Evolutionary conservation across 1,140 invertebrate genomes (phyloP).

Genomic region (Zelostemma sp.): DNA sequence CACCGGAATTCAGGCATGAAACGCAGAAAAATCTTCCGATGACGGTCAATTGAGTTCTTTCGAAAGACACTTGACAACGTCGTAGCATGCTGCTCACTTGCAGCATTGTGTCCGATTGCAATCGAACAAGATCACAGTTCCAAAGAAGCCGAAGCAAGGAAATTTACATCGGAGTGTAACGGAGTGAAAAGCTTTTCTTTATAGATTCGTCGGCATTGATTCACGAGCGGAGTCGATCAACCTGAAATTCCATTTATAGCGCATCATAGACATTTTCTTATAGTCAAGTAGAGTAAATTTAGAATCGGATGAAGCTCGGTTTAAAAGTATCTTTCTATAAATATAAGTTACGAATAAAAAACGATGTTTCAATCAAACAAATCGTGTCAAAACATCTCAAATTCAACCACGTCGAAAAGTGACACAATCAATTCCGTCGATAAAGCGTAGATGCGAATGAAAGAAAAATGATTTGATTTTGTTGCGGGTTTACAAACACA

Average conservation of each 20-base stretch:
- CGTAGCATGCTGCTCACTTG: slow-evolving; percentile 9
- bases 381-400: neutral
- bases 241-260: slow-evolving; percentile 9
- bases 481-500: slow-evolving; percentile 31
- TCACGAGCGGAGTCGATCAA: slow-evolving; percentile 9
- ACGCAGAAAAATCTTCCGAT: neutral
- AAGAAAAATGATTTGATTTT: slow-evolving; percentile 28
- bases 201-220: neutral
- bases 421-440: slow-evolving; percentile 22
- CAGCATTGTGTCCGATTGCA: slow-evolving; percentile 12
- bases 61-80: slow-evolving; percentile 1
- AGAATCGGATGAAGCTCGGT: neutral
- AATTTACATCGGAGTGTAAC: neutral
- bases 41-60: slow-evolving; percentile 1
- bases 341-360: neutral
- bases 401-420: slow-evolving; percentile 1
- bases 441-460: neutral
- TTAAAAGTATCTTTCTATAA: slow-evolving; percentile 4
- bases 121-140: slow-evolving; percentile 2
- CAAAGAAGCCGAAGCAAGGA: neutral
- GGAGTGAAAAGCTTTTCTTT: neutral
- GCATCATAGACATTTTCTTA: neutral
- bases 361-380: no score
- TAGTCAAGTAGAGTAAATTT: neutral
- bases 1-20: slow-evolving; percentile 14